phyloP scores from a whole-genome alignment of 2,113 vertebrate species.

The Meleagris gallopavo region DNA sequence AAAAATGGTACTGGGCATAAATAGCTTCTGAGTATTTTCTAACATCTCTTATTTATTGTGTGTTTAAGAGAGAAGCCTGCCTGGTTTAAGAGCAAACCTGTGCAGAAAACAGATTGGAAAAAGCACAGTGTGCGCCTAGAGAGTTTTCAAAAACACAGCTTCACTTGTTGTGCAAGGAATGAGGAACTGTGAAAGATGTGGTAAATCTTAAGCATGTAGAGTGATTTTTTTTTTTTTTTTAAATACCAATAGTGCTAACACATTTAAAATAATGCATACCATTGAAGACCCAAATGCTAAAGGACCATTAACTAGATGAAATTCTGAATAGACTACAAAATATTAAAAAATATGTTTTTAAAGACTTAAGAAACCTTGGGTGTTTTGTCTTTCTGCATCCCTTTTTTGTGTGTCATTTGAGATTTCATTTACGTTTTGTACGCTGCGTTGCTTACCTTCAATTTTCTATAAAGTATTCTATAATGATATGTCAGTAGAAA shows the following conservation, averaged over 20 bases:
- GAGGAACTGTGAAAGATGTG: background rate
- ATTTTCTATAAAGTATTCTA: background rate
- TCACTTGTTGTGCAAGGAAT: background rate
- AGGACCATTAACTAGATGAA: background rate
- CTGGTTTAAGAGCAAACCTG: background rate
- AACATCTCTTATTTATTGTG: background rate
- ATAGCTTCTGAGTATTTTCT: background rate
- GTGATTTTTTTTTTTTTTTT: background rate
- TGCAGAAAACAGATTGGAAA: conserved; percentile 5
- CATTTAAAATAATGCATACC: background rate
- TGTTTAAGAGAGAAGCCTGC: background rate
- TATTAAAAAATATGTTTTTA: background rate
- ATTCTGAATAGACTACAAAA: background rate
- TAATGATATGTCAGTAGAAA: background rate
- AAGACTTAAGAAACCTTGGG: background rate
- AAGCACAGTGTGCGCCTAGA: background rate
- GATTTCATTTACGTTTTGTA: background rate
- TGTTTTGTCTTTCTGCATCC: background rate
- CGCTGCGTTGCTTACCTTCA: background rate
- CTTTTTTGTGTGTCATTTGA: background rate
- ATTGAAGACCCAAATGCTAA: background rate
- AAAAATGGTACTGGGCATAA: background rate
- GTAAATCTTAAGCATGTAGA: background rate
- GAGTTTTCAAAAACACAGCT: conserved; percentile 39
- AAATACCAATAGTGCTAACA: background rate